Evolutionary conservation across 1,140 invertebrate genomes (phyloP), one percentile per base, ranked within the genome.

Genomic region (Muscidifurax raptorellus): DNA sequence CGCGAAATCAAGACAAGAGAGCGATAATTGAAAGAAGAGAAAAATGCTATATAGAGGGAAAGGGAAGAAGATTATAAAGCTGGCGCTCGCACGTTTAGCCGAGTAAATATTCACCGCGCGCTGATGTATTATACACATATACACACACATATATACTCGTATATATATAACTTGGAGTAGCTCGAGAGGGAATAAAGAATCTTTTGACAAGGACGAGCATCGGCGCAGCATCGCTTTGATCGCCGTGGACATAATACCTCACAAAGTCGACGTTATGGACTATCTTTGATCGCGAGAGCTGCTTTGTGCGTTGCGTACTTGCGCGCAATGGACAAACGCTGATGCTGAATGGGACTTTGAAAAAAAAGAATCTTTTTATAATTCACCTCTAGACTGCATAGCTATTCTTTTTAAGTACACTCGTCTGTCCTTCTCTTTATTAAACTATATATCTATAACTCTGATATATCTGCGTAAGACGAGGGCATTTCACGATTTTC

Each of bases 211-310:
- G 36, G 66, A 64, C 25, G 59, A 80, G 67, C 59, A 77, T 47
- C 69, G 66, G 59, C 72, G 66, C 52, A n/a, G n/a, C n/a, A 47
- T 32, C 71, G 78, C 78, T 84, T 84, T 80, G 78, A 84, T 84
- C 78, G 71, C 36, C 69, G 25, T 32, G 76, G 36, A 84, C 52
- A 75, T 79, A 79, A 80, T 74, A 66, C 44, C 75, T 79, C 69
- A 36, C 66, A 12, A 66, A 80, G n/a, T 84, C 66, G 77, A 80
- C 77, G 36, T 80, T 80, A 75, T 71, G 67, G 83, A 0, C 69
- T 80, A 84, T 84, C 83, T 84, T 74, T 80, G 67, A 80, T 84
- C 83, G 52, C 75, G 47, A n/a, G 28, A 40, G 52, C 27, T n/a
- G 44, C 27, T 80, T 75, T 76, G 69, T 77, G 44, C 27, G 52